These are phyloP conservation scores for Neuroterus valhalla DNA, from an alignment of 1,140 invertebrate genomes.

Conservation along the genomic window DNA sequence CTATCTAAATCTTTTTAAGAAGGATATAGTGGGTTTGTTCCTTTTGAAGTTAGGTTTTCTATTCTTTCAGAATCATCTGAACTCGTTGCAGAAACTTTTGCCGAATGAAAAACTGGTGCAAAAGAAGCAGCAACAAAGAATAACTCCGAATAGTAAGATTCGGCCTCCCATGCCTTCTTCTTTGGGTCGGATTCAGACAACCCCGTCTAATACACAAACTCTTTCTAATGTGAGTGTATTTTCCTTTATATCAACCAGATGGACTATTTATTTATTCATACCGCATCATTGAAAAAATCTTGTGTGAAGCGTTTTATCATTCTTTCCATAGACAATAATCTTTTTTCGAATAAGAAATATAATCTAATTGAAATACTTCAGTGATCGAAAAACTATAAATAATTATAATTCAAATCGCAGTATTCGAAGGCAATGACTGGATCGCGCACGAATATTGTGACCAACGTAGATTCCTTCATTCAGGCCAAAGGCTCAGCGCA, in stretches of 20 bases:
- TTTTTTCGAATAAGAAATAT: no score
- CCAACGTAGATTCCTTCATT: conserved; percentile 64
- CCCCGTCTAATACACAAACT: conserved; percentile 56
- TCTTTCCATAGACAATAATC: no score
- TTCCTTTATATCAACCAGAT: background rate
- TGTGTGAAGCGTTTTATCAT: no score
- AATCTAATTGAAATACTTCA: background rate
- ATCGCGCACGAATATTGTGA: conserved; percentile 60
- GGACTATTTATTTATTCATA: no score
- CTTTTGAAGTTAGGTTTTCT: background rate
- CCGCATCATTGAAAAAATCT: no score
- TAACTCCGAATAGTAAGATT: conserved; percentile 62
- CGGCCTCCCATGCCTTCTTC: conserved; percentile 60
- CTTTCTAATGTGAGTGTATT: conserved; percentile 46
- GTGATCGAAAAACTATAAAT: conserved; percentile 17
- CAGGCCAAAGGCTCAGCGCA: conserved; percentile 50
- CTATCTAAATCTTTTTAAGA: no score
- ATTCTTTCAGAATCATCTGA: conserved; percentile 51
- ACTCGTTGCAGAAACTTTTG: conserved; percentile 40
- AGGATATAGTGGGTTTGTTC: background rate
- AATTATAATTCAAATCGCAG: conserved; percentile 52
- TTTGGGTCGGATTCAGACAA: conserved; percentile 57
- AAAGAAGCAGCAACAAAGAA: conserved; percentile 49
- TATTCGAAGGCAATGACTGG: conserved; percentile 59
- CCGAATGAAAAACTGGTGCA: conserved; percentile 47